Percentiles rank a stretch among this genome's conserved stretches.
These are phyloP conservation scores for Geopemphigus sp. DNA, from an alignment of 1,140 invertebrate species.

Conservation along the genomic window DNA sequence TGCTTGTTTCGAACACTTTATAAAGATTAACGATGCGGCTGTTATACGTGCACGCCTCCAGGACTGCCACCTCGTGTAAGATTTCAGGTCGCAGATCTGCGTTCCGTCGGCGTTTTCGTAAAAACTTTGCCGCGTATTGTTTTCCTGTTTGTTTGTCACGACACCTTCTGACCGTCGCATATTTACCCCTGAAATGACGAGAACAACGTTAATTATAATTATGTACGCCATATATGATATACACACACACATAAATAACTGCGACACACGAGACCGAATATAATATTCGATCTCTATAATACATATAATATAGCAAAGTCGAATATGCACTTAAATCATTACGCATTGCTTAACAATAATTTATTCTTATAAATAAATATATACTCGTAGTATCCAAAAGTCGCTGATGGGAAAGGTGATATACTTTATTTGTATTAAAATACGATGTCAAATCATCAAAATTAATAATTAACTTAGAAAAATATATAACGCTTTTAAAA, in stretches of 20 bases:
- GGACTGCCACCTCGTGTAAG: constrained; percentile 85
- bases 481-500: no score
- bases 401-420: no score
- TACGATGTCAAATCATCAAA: no score
- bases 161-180: constrained; percentile 88
- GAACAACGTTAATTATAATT: constrained; percentile 51
- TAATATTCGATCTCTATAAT: no score
- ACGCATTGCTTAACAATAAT: no score
- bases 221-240: background rate
- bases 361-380: no score
- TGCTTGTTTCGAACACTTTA: constrained; percentile 79
- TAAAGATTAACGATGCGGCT: constrained; percentile 80
- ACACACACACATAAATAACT: background rate
- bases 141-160: constrained; percentile 76
- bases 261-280: background rate
- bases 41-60: constrained; percentile 70
- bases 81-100: constrained; percentile 80
- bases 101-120: constrained; percentile 81
- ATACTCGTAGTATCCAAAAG: no score
- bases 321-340: no score
- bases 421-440: no score
- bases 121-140: constrained; percentile 94
- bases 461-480: no score
- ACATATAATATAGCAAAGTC: no score
- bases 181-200: constrained; percentile 81